These are phyloP conservation scores for Gari tellinella DNA, from an alignment of 2,888 invertebrate species.

Conservation along the genomic window DNA sequence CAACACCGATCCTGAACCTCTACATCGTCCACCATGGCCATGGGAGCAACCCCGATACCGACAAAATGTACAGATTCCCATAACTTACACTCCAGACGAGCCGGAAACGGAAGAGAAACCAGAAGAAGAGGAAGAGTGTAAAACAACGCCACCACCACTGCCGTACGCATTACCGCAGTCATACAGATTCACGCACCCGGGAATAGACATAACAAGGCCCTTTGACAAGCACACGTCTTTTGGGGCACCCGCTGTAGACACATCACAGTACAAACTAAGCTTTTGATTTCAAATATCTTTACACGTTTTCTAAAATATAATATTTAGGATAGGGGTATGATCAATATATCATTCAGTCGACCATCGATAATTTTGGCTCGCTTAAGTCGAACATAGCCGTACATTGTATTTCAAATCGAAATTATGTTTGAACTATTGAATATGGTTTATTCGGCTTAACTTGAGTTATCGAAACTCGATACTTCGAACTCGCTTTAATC, in stretches of 20 bases:
- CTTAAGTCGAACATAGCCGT: too few relatives aligned
- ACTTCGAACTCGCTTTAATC: too few relatives aligned
- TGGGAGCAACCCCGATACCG: slow-evolving; percentile 78
- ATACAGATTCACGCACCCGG: slow-evolving; percentile 50
- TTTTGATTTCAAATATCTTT: slow-evolving; percentile 8
- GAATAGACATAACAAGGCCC: slow-evolving; percentile 49
- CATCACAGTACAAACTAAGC: slow-evolving; percentile 41
- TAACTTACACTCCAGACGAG: slow-evolving; percentile 46
- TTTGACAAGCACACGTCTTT: slow-evolving; percentile 51
- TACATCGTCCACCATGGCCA: slow-evolving; percentile 74
- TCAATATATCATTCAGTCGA: too few relatives aligned
- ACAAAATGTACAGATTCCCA: slow-evolving; percentile 67
- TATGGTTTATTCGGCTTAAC: too few relatives aligned
- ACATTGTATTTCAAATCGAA: too few relatives aligned
- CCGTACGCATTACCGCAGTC: slow-evolving; percentile 35
- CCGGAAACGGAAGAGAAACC: slow-evolving; percentile 14
- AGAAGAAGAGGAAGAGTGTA: slow-evolving; percentile 15
- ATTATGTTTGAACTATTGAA: too few relatives aligned
- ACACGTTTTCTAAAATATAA: too few relatives aligned
- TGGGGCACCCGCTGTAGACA: slow-evolving; percentile 52
- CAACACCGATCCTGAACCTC: slow-evolving; percentile 66
- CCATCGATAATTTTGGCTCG: too few relatives aligned
- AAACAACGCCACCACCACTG: slow-evolving; percentile 15
- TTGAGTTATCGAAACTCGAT: too few relatives aligned
- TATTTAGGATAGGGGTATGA: too few relatives aligned